phyloP scores from a whole-genome alignment of 2,113 vertebrate species.

The Onychorhynchus coronatus region DNA sequence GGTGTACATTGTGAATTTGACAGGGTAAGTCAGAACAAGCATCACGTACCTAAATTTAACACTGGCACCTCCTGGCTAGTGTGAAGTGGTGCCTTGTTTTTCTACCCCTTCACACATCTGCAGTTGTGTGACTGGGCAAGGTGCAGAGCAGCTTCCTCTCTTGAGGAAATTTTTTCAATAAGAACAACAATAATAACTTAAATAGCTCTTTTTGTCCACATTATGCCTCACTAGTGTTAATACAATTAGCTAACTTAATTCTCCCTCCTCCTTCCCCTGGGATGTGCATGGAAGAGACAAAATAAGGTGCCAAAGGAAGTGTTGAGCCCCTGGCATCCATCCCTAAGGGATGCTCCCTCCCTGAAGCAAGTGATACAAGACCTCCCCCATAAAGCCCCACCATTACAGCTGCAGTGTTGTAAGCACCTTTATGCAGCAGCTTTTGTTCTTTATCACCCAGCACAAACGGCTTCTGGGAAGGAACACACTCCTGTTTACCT shows the following conservation, averaged over 20 bases:
- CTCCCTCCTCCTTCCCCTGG: neutral
- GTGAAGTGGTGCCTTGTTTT: neutral
- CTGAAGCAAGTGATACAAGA: neutral
- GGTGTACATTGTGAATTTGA: neutral
- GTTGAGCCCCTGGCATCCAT: neutral
- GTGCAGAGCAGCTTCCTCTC: neutral
- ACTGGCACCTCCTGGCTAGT: neutral
- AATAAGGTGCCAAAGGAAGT: neutral
- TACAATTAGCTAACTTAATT: neutral
- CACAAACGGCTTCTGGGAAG: slow-evolving; percentile 26
- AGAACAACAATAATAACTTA: neutral
- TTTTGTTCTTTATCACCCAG: slow-evolving; percentile 48
- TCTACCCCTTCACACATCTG: neutral
- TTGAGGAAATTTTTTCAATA: neutral
- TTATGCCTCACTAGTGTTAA: neutral
- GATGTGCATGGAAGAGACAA: neutral
- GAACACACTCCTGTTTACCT: slow-evolving; percentile 27
- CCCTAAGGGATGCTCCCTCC: neutral
- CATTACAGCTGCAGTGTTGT: neutral
- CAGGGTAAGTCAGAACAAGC: neutral
- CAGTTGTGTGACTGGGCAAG: neutral
- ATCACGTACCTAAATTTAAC: neutral
- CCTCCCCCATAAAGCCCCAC: neutral
- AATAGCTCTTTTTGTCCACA: neutral
- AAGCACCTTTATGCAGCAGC: neutral